Percentiles rank a stretch among this genome's conserved stretches.
Conservation (phyloP, 2,113 vertebrate species). For the Falco punctatus region DNA sequence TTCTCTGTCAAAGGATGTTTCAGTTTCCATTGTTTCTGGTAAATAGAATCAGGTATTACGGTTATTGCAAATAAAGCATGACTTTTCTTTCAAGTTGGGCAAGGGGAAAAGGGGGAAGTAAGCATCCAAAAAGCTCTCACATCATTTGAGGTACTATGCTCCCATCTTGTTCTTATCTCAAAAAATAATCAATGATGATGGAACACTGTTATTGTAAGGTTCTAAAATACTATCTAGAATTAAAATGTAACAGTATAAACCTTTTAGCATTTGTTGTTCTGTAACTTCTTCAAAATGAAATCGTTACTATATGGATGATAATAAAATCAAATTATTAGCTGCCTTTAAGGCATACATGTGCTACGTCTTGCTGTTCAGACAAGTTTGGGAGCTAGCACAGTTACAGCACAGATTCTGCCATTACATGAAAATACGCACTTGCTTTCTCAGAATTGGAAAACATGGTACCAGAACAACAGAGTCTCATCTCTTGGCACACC, state of each 20-base stretch:
- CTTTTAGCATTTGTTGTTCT: not conserved
- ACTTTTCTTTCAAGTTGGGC: not conserved
- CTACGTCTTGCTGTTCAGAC: not conserved
- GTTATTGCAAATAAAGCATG: not conserved
- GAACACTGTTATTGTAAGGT: not conserved
- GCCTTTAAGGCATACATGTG: not conserved
- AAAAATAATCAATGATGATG: not conserved
- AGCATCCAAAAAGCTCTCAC: not conserved
- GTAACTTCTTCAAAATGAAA: not conserved
- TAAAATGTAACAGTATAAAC: not conserved
- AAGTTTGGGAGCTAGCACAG: not conserved
- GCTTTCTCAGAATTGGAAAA: not conserved
- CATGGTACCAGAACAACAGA: not conserved
- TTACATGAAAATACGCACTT: not conserved
- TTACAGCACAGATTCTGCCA: not conserved
- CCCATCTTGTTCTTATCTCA: not conserved
- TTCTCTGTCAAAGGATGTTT: not conserved
- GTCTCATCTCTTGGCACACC: not conserved
- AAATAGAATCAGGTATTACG: not conserved
- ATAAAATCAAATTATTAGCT: not conserved
- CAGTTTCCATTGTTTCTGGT: not conserved
- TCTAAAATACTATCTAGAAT: not conserved
- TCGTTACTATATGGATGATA: not conserved
- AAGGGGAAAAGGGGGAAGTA: not conserved
- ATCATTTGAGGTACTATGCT: not conserved